Percentiles rank a stretch among this genome's conserved stretches.
phyloP scores from a whole-genome alignment of 2,113 vertebrate genomes.

The Salvelinus fontinalis region DNA sequence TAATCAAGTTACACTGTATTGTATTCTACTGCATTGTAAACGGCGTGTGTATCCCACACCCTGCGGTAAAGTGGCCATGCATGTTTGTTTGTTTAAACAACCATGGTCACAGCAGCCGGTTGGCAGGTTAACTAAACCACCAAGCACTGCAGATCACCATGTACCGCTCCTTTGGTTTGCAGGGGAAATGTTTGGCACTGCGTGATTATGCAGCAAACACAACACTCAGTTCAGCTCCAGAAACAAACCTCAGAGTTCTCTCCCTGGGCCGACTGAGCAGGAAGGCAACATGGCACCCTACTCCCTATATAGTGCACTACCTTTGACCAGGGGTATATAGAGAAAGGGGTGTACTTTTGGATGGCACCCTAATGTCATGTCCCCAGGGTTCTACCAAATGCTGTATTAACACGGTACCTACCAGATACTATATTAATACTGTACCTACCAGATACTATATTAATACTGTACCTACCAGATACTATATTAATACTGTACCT shows the following conservation, averaged over 20 bases:
- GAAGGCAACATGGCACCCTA: no score
- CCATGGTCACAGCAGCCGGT: background rate
- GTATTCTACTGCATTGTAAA: background rate
- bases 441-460: no score
- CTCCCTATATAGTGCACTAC: no score
- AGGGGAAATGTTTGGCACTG: slow-evolving; percentile 23
- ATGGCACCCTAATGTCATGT: slow-evolving; percentile 39
- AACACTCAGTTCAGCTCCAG: slow-evolving; percentile 21
- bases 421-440: no score
- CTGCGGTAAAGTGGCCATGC: background rate
- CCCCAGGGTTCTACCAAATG: slow-evolving; percentile 24
- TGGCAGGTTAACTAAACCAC: slow-evolving; percentile 38
- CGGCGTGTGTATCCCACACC: background rate
- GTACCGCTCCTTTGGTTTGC: background rate
- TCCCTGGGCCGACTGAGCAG: slow-evolving; percentile 14
- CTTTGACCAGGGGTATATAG: no score
- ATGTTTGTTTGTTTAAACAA: background rate
- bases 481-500: no score
- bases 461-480: no score
- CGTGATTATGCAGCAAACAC: slow-evolving; percentile 41
- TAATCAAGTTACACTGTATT: no score
- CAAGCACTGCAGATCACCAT: background rate
- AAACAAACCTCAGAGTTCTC: background rate
- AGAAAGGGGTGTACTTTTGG: background rate
- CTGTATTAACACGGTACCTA: background rate